phyloP scores from a whole-genome alignment of 2,113 vertebrate species.

The Condylura cristata region DNA sequence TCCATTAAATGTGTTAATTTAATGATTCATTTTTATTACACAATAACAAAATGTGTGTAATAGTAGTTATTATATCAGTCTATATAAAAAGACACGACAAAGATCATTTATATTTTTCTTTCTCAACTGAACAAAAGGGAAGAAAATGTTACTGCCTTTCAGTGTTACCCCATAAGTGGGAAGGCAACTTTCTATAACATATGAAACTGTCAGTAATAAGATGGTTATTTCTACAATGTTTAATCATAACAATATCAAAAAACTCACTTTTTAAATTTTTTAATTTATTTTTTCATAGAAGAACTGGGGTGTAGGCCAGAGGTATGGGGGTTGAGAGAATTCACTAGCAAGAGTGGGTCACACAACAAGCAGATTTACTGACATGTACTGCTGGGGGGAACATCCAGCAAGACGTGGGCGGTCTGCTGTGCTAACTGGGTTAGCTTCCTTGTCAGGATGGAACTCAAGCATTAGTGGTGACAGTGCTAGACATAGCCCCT shows the following conservation, averaged over 20 bases:
- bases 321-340: too few relatives aligned
- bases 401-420: too few relatives aligned
- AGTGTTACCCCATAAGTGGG: background rate
- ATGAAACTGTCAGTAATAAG: background rate
- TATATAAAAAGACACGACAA: background rate
- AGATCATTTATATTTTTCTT: background rate
- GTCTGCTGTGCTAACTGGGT: too few relatives aligned
- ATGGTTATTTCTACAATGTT: background rate
- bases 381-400: too few relatives aligned
- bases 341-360: too few relatives aligned
- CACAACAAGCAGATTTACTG: too few relatives aligned
- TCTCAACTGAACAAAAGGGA: background rate
- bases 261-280: background rate
- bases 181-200: background rate
- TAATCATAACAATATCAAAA: background rate
- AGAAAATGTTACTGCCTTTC: background rate
- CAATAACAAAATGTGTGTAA: background rate
- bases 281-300: too few relatives aligned
- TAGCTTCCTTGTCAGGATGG: too few relatives aligned
- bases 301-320: too few relatives aligned
- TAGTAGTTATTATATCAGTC: background rate
- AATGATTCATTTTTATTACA: slow-evolving; percentile 20
- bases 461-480: too few relatives aligned
- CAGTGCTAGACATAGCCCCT: too few relatives aligned
- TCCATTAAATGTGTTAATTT: slow-evolving; percentile 50